Conservation (phyloP, 2,888 invertebrate genomes). For the Callosobruchus maculatus region DNA sequence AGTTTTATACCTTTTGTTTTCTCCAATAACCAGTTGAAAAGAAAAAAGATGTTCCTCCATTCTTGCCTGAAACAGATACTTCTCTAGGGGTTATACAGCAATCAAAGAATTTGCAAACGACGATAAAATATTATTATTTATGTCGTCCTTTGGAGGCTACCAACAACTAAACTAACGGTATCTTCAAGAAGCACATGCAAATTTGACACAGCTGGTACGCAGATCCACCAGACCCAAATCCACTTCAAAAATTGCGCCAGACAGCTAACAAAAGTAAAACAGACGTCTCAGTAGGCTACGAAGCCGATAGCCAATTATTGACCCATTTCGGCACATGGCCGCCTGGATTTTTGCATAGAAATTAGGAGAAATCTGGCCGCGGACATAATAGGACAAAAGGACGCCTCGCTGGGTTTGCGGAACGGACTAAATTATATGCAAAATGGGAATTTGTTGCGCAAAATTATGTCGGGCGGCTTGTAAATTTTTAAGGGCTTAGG, state of each 20-base stretch:
- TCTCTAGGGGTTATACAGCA: too few species aligned
- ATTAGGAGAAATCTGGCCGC: slow-evolving; percentile 15
- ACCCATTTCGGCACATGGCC: slow-evolving; percentile 30
- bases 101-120: too few species aligned
- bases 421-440: slow-evolving; percentile 34
- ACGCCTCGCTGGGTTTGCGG: slow-evolving; percentile 12
- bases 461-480: slow-evolving; percentile 26
- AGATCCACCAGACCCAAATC: background rate
- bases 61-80: too few species aligned
- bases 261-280: slow-evolving; percentile 11
- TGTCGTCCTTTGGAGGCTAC: background rate
- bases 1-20: too few species aligned
- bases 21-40: too few species aligned
- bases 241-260: slow-evolving; percentile 15
- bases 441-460: slow-evolving; percentile 31
- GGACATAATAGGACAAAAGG: background rate
- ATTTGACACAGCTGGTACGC: background rate
- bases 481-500: slow-evolving; percentile 14
- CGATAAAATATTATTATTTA: too few species aligned
- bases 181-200: background rate
- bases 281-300: slow-evolving; percentile 6
- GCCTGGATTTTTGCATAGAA: slow-evolving; percentile 20
- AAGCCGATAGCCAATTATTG: slow-evolving; percentile 19
- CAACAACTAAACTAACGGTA: background rate
- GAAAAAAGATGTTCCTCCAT: too few species aligned